Conservation (phyloP, 2,888 invertebrate genomes). For the Phyllotreta striolata region DNA sequence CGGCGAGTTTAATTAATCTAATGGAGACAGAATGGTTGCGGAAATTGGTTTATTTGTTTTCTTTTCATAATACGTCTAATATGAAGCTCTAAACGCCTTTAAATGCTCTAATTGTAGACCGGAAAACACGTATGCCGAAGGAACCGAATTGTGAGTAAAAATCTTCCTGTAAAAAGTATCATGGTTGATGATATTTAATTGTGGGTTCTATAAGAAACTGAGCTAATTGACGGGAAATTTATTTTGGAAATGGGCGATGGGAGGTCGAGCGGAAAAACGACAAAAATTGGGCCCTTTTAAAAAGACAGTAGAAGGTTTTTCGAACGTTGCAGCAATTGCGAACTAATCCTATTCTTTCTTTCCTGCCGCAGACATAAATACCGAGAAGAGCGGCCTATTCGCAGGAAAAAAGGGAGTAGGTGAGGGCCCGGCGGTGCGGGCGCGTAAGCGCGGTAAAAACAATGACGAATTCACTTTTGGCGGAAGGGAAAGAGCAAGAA, state of each 20-base stretch:
- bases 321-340: constrained; percentile 56
- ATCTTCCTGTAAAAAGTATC: no score
- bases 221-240: no score
- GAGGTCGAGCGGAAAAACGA: constrained; percentile 59
- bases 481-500: neutral
- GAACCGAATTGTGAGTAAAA: no score
- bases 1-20: no score
- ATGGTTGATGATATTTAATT: no score
- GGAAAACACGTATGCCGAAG: no score
- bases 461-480: constrained; percentile 23
- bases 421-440: constrained; percentile 16
- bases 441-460: constrained; percentile 21
- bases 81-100: no score
- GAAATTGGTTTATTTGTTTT: no score
- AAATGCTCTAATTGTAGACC: no score
- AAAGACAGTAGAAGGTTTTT: constrained; percentile 56
- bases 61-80: no score
- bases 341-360: constrained; percentile 60
- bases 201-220: no score
- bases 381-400: constrained; percentile 50
- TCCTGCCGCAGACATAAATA: constrained; percentile 57
- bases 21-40: no score
- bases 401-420: constrained; percentile 45
- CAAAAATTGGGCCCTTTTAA: constrained; percentile 60
- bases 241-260: constrained; percentile 31